Base-by-base conservation (phyloP, 2,113 vertebrate species). In the Bos indicus region DNA sequence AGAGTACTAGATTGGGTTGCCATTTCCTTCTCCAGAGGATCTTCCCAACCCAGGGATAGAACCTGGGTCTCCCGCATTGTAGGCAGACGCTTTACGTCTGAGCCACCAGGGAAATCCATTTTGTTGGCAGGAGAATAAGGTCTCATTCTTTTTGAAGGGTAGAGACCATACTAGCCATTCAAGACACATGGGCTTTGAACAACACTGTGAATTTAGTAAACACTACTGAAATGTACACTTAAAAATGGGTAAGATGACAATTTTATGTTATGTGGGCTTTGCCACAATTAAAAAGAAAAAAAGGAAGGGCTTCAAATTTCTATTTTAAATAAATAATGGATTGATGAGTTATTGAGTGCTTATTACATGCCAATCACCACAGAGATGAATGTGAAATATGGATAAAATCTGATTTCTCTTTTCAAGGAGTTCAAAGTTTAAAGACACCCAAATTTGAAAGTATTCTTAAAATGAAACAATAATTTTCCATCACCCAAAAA, bases 371-470 rank as follows among this genome's bases (percentile, higher is more conserved):
- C 46, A 88, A 5, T 51, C 52, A 90, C 19, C 23, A 92, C 21
- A n/a, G 40, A 88, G 25, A 80, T 30, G 43, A 46, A 93, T 4
- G 30, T 46, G 91, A 93, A 93, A 82, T 59, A 92, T 25, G 56
- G 10, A 78, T 78, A 89, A 96, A 91, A 87, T 33, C 48, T 59
- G 93, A 95, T 85, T 97, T 51, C 36, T 91, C 33, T 80, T 96
- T 93, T 89, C 83, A 92, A 94, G 43, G n/a, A 90, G 28, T 12
- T 96, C 46, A 92, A 93, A 95, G 33, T 83, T 95, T 54, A 92
- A 92, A 94, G 36, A 95, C 1, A 93, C 91, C 7, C 13, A 81
- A 96, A 83, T 95, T 94, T n/a, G 43, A 59, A 90, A 94, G 19
- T 88, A 48, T 93, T 81, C 28, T 95, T 82, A 87, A 85, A 83